phyloP scores from a whole-genome alignment of 1,140 invertebrate species.

The Zaprionus africanus region DNA sequence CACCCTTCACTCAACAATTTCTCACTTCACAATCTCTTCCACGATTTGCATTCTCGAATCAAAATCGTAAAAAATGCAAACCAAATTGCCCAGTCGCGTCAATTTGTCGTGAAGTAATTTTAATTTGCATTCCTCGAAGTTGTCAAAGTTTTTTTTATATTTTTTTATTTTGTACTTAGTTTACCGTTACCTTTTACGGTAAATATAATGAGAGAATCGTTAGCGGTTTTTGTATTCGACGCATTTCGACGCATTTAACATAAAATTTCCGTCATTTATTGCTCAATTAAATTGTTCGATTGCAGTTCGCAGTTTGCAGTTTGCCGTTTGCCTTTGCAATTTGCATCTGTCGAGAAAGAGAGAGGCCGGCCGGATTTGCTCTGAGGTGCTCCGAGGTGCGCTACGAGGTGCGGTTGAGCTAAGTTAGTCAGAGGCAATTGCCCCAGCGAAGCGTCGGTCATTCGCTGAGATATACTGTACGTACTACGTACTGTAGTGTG shows the following conservation, averaged over 20 bases:
- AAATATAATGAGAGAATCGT: conserved; percentile 23
- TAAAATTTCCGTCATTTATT: conserved; percentile 76
- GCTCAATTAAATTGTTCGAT: conserved; percentile 69
- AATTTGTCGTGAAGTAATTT: conserved; percentile 71
- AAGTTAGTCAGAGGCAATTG: conserved; percentile 38
- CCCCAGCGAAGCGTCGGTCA: conserved; percentile 43
- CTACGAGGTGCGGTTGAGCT: conserved; percentile 5
- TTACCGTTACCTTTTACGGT: conserved; percentile 31
- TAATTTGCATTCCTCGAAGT: conserved; percentile 55
- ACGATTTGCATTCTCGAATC: conserved; percentile 1
- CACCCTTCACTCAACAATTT: not conserved
- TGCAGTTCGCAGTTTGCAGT: conserved; percentile 28
- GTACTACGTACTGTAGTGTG: conserved; percentile 4
- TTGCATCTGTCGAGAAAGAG: conserved; percentile 27
- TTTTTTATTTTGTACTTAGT: not conserved
- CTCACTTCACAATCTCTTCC: too few species aligned
- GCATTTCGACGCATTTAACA: conserved; percentile 24
- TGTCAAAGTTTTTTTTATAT: conserved; percentile 44
- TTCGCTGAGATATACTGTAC: conserved; percentile 21
- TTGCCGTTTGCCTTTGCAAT: conserved; percentile 59
- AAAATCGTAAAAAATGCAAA: conserved; percentile 7
- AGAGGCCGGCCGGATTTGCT: conserved; percentile 8
- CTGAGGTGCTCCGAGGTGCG: conserved; percentile 1
- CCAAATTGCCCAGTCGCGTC: conserved; percentile 27
- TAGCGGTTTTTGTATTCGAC: conserved; percentile 15